Evolutionary conservation across 2,113 vertebrate species (phyloP), one percentile per base, ranked within the genome.

Genomic region (Sander lucioperca): DNA sequence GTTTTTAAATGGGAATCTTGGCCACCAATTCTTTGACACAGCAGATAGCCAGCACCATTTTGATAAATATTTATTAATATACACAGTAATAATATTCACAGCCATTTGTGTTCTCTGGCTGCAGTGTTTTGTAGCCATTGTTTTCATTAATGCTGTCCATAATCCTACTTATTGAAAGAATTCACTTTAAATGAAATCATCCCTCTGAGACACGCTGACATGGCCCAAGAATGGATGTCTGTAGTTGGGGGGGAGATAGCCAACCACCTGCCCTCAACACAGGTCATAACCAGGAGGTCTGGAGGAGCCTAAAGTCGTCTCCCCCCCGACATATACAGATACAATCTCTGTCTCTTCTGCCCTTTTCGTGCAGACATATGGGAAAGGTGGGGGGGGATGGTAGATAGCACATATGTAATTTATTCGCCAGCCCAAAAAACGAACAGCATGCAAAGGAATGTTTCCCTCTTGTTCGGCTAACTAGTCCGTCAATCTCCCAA

Each of bases 221-320:
- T 27, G 33, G 33, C 18, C 12, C 5, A 47, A 54, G 53, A 83
- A 47, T 53, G 11, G 47, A 78, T 67, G 50, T 56, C 54, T 2
- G 23, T 50, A 51, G 36, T 71, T 57, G 23, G 57, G 27, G 72
- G 19, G 78, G 51, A 68, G 67, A 83, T 62, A 66, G 51, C 57
- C 59, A 75, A 75, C 81, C 91, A 93, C 89, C 85, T 88, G 90
- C 74, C 69, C 61, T 57, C 13, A 79, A 83, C 68, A 89, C 85
- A 89, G 80, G 89, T 82, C 85, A 66, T 59, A 75, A 86, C 11
- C 76, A 79, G 74, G 67, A 81, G 69, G 61, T 87, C 53, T 87
- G 51, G 56, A 73, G 33, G 33, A 85, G 63, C 54, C 69, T 12
- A 61, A 74, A 71, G 59, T 45, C 36, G 50, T 39, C 39, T 39